phyloP scores from a whole-genome alignment of 2,113 vertebrate genomes.

The Myrmecophaga tridactyla region DNA sequence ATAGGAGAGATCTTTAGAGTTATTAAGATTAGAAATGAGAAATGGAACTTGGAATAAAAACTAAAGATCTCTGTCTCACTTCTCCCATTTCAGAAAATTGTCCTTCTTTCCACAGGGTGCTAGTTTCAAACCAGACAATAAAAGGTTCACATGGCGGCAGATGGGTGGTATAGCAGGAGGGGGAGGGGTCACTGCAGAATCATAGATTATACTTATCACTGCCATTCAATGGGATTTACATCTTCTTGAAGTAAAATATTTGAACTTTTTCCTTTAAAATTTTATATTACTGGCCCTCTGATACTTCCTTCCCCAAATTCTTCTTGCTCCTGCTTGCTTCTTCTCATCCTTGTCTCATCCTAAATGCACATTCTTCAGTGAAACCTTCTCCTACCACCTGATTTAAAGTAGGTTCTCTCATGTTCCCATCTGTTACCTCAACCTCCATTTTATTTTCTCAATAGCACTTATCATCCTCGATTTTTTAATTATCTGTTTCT shows the following conservation, averaged over 20 bases:
- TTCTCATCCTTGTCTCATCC: background rate
- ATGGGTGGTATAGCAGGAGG: rapidly evolving
- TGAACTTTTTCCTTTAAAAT: background rate
- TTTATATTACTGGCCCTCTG: background rate
- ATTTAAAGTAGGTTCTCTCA: background rate
- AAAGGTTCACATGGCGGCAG: background rate
- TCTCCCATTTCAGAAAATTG: background rate
- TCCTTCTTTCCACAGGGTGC: background rate
- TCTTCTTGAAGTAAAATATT: background rate
- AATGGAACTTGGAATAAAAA: background rate
- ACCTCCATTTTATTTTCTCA: background rate
- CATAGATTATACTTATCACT: no score
- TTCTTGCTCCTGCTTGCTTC: background rate
- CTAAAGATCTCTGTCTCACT: background rate
- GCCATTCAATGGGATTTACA: background rate
- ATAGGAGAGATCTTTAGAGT: background rate
- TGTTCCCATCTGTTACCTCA: background rate
- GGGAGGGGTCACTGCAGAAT: background rate
- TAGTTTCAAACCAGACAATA: background rate
- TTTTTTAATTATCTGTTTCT: background rate
- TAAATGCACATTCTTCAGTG: background rate
- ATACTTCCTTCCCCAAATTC: background rate
- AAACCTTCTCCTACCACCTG: background rate
- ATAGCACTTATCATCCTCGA: background rate
- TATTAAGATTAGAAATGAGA: background rate